These are phyloP conservation scores for Rhyzopertha dominica DNA, from an alignment of 1,140 invertebrate species.

Conservation along the genomic window DNA sequence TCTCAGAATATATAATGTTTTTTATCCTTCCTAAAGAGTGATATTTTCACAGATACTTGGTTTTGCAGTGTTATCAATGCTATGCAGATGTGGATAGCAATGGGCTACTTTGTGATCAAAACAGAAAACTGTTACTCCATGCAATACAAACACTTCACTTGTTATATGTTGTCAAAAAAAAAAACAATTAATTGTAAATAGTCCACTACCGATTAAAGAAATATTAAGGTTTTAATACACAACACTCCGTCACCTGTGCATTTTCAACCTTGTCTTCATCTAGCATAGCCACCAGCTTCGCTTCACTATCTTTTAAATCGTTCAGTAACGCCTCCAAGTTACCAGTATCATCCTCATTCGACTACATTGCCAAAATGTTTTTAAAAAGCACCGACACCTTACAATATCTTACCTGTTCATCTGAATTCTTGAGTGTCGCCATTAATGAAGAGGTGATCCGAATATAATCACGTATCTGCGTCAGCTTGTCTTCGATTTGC, in stretches of 20 bases:
- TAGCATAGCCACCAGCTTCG: slow-evolving; percentile 39
- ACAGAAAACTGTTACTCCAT: no score
- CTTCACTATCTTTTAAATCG: slow-evolving; percentile 43
- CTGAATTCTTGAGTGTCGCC: slow-evolving; percentile 43
- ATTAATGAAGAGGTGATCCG: slow-evolving; percentile 44
- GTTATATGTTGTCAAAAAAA: no score
- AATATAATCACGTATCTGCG: slow-evolving; percentile 46
- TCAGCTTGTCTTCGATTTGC: slow-evolving; percentile 44
- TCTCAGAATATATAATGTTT: no score
- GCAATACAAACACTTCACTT: no score
- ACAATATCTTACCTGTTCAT: slow-evolving; percentile 41
- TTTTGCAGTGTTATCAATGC: no score
- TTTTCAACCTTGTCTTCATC: slow-evolving; percentile 16
- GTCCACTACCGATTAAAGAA: no score
- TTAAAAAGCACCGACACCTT: background rate
- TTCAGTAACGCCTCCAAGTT: slow-evolving; percentile 38
- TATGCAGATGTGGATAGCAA: no score
- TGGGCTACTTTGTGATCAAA: no score
- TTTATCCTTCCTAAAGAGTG: no score
- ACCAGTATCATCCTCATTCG: slow-evolving; percentile 31
- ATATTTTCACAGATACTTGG: no score
- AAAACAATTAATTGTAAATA: no score
- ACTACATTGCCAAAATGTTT: background rate
- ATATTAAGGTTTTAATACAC: no score
- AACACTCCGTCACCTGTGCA: slow-evolving; percentile 20